These are phyloP conservation scores for Cliona cf. orientalis DNA, from an alignment of 37 sponge, comb jelly and placozoan genomes.

Conservation along the genomic window DNA sequence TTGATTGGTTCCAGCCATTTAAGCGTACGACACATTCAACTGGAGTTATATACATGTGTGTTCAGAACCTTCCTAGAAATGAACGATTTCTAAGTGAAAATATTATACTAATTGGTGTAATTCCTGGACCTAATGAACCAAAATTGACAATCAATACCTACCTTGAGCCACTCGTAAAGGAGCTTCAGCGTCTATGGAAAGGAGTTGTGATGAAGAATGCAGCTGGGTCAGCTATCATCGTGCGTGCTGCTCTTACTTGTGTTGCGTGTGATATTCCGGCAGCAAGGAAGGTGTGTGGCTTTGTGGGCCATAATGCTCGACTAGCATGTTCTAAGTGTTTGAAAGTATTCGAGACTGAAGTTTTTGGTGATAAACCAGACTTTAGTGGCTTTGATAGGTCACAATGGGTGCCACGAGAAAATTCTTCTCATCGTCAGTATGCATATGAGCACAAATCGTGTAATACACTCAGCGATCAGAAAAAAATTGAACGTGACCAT, in stretches of 20 bases:
- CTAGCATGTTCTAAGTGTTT: conserved; percentile 38
- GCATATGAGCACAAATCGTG: conserved; percentile 4
- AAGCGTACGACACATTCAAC: not conserved
- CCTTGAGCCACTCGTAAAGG: conserved; percentile 32
- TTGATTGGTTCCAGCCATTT: conserved; percentile 34
- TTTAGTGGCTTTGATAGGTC: conserved; percentile 25
- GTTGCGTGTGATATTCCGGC: conserved; percentile 53
- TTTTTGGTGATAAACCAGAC: conserved; percentile 54
- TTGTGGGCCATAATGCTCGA: conserved; percentile 33
- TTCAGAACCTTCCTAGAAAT: conserved; percentile 29
- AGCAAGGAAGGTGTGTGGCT: conserved; percentile 34
- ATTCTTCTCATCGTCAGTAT: not conserved
- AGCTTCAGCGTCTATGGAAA: conserved; percentile 16
- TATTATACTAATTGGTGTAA: conserved; percentile 25
- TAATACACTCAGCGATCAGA: conserved; percentile 7
- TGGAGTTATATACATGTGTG: conserved; percentile 31
- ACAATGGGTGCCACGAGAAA: not conserved
- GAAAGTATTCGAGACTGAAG: conserved; percentile 23
- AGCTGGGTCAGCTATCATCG: conserved; percentile 2
- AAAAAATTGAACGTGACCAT: conserved; percentile 11
- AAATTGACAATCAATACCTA: conserved; percentile 9
- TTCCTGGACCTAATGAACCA: conserved; percentile 46
- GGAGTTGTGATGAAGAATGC: conserved; percentile 21
- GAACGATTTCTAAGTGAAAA: conserved; percentile 19
- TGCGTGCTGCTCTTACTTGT: conserved; percentile 18